Percentiles rank a stretch among this genome's conserved stretches.
These are phyloP conservation scores for Phalacrocorax carbo DNA, from an alignment of 2,113 vertebrate species.

Conservation along the genomic window DNA sequence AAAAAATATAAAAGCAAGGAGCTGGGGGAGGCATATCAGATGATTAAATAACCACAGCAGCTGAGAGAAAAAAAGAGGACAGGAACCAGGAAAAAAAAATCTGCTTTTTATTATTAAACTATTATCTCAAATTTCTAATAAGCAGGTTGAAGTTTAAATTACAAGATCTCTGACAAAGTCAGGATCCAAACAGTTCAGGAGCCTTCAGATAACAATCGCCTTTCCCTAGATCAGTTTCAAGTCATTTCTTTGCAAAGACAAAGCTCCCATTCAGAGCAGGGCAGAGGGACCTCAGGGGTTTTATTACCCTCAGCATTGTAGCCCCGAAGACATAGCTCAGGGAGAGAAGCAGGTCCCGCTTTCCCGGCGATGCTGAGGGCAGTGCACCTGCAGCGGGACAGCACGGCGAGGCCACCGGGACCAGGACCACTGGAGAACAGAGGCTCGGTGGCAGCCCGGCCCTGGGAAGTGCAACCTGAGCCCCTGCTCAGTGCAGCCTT, in stretches of 20 bases:
- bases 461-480: not conserved
- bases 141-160: conserved; percentile 79
- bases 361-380: not conserved
- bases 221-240: conserved; percentile 81
- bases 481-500: accelerated
- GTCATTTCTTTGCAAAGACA: conserved; percentile 78
- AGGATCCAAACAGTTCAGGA: conserved; percentile 73
- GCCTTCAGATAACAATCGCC: conserved; percentile 80
- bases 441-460: not conserved
- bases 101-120: conserved; percentile 70
- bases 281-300: conserved; percentile 64
- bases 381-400: not conserved
- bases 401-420: not conserved
- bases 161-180: conserved; percentile 76
- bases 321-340: not conserved
- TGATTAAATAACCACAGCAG: conserved; percentile 28
- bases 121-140: conserved; percentile 82
- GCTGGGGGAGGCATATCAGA: not conserved
- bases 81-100: not conserved
- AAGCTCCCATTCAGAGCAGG: conserved; percentile 78
- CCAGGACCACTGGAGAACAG: accelerated
- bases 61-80: not conserved
- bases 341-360: not conserved
- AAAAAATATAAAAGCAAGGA: conserved; percentile 10
- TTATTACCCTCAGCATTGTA: conserved; percentile 74